Base-by-base conservation (phyloP, 2,113 vertebrate genomes). In the Merops nubicus region DNA sequence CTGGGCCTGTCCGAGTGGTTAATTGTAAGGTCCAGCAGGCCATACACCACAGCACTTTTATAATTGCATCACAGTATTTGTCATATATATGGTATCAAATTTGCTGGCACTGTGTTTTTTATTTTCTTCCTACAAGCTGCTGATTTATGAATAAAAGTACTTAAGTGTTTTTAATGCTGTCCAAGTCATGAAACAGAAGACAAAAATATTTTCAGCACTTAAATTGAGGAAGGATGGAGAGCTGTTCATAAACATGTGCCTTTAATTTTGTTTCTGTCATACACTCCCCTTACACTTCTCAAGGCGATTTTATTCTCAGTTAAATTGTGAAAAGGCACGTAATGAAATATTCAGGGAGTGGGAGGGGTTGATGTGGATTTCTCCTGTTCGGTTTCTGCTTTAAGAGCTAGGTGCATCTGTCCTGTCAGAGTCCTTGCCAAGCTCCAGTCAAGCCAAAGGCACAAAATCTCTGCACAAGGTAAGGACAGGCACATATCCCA, bases 141-240 rank as follows among this genome's bases (percentile, higher is more conserved):
- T 74, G 89, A 86, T 78, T 85, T 92, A 83, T 85, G 92, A 97
- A 78, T 89, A 89, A 94, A 95, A 94, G 64, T 68, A n/a, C 57
- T 94, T 85, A 31, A 42, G 53, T 87, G 88, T 91, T 97, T 95
- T 89, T 84, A 91, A 92, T 91, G 81, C 68, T 85, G 83, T 81
- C 73, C 85, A 68, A 94, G 53, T 92, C 82, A 91, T 72, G 88
- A 91, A 94, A 91, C 28, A 75, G 60, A 95, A 78, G 79, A 92
- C 73, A 96, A 92, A 93, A 96, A 89, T 87, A 92, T 89, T 94
- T 95, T 94, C 91, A 93, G 48, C 73, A 45, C 14, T 89, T 75
- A 82, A 91, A 82, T 9, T 45, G 57, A 93, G 62, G 60, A 92
- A 80, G 56, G 83, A 81, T 65, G 45, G 60, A 60, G 47, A 94